Evolutionary conservation across 2,888 invertebrate species (phyloP).

Genomic region (Dynastes maya): DNA sequence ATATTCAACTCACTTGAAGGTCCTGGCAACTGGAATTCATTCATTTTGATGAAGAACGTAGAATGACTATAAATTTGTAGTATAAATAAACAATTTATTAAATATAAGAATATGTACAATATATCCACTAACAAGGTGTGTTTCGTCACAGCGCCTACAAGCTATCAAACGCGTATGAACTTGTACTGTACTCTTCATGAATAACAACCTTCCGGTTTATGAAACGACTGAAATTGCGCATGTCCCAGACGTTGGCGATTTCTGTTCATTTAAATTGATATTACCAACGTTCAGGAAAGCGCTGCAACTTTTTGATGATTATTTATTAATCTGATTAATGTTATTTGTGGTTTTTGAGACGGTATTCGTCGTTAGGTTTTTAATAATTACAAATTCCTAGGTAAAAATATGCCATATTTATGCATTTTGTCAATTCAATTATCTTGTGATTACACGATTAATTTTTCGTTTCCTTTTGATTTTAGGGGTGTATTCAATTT

Average conservation of each 20-base stretch:
- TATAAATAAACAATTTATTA: constrained; percentile 12
- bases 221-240: constrained; percentile 12
- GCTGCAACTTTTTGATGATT: not conserved
- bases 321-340: no score
- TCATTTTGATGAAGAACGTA: constrained; percentile 17
- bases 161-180: constrained; percentile 25
- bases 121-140: not conserved
- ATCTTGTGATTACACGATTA: no score
- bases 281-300: not conserved
- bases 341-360: no score
- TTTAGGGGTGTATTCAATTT: not conserved
- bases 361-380: no score
- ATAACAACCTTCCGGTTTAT: constrained; percentile 21
- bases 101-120: constrained; percentile 10
- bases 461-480: not conserved
- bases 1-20: constrained; percentile 17
- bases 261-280: not conserved
- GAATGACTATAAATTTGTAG: constrained; percentile 4
- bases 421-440: no score
- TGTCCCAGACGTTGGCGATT: not conserved
- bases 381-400: no score
- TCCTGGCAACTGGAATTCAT: constrained; percentile 10
- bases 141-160: not conserved
- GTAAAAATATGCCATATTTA: no score
- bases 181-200: not conserved